phyloP scores from a whole-genome alignment of 2,888 invertebrate genomes.

The Orchesella flavescens region DNA sequence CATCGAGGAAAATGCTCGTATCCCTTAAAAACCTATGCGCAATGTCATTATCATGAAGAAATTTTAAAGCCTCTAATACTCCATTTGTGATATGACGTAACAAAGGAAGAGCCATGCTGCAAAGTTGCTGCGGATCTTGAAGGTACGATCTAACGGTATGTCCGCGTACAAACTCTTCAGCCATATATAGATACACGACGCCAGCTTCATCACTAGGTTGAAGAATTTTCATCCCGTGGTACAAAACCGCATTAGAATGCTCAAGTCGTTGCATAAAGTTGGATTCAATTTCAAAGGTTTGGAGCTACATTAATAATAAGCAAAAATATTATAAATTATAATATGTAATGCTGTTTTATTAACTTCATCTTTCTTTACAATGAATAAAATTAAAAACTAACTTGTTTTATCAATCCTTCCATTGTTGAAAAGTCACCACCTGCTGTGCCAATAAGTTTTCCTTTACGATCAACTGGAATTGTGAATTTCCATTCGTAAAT shows the following conservation, averaged over 20 bases:
- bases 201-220: constrained; percentile 79
- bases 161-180: constrained; percentile 77
- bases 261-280: constrained; percentile 81
- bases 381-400: constrained; percentile 14
- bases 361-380: neutral
- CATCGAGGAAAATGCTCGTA: constrained; percentile 83
- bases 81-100: constrained; percentile 82
- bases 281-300: constrained; percentile 85
- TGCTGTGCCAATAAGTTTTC: constrained; percentile 50
- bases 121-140: constrained; percentile 73
- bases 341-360: too few relatives aligned
- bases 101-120: constrained; percentile 72
- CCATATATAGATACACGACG: constrained; percentile 78
- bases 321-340: neutral
- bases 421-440: constrained; percentile 53
- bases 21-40: constrained; percentile 88
- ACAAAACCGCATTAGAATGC: constrained; percentile 84
- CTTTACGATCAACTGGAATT: constrained; percentile 63
- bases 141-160: constrained; percentile 76
- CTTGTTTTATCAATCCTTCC: constrained; percentile 66
- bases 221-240: constrained; percentile 81
- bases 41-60: constrained; percentile 86
- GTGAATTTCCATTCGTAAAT: constrained; percentile 83
- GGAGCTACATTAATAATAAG: constrained; percentile 74
- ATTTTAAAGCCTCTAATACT: constrained; percentile 83